Base-by-base conservation (phyloP, 2,113 vertebrate genomes). In the Chloropsis cyanopogon region DNA sequence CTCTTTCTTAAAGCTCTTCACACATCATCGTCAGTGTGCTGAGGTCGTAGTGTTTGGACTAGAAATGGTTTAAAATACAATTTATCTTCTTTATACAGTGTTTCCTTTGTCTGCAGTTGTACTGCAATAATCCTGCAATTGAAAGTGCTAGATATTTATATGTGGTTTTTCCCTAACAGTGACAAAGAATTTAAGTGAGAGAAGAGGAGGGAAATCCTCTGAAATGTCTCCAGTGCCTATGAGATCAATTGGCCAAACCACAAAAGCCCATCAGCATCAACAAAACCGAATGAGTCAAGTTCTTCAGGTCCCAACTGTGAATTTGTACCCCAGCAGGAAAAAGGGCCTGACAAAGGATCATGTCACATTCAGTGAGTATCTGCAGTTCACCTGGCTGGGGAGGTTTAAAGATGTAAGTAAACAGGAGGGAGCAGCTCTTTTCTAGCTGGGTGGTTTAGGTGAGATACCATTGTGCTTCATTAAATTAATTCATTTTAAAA, bases 221-320 rank as follows among this genome's bases (percentile, higher is more conserved):
- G 99, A 99, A 97, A 98, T 99, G 98, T 99, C 99, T 86, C 99
- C 99, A 1, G 98, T 98, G 72, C 98, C 99, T 37, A 60, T 98
- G 95, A 98, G 99, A 9, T 98, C 99, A 5, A 52, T 97, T 47
- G 96, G 98, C 79, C 98, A 98, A 29, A 97, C 97, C 4, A 82
- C 97, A 35, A 99, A 98, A 97, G 83, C 98, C 52, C 97, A 98
- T 93, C 92, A 97, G 42, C 98, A 98, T 93, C 97, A 98, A n/a
- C 98, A 99, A 44, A 99, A 99, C 97, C 96, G 99, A 91, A 99
- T 98, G 80, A 99, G 99, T 71, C 99, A 99, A 97, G 99, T 99
- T 35, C 98, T 99, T 3, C 99, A 99, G 93, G 98, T 99, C 69
- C 98, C 98, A 37, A 98, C 98, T 59, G 99, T 99, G 81, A 99